Conservation (phyloP, 2,797 vertebrate genomes). For the Alosa sapidissima region DNA sequence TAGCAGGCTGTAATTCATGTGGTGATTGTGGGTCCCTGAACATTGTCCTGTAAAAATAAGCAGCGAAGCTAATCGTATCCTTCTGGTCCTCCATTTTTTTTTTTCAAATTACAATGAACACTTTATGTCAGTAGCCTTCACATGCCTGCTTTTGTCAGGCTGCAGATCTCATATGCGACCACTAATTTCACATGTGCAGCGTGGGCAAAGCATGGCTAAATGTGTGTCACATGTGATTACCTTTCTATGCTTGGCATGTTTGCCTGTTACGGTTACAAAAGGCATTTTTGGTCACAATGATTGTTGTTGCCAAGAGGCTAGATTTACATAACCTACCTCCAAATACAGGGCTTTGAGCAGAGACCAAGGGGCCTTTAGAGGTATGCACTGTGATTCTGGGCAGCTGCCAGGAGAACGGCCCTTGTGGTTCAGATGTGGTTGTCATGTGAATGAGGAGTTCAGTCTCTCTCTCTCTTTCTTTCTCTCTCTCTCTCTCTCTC, state of each 20-base stretch:
- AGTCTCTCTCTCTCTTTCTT: background rate
- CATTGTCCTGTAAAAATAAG: conserved; percentile 5
- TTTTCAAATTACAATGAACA: background rate
- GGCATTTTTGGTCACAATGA: background rate
- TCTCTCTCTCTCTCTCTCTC: too few relatives aligned
- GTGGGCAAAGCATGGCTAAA: background rate
- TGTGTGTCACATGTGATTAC: background rate
- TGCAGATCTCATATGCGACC: background rate
- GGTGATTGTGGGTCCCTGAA: background rate
- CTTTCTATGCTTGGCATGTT: background rate
- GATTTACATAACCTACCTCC: background rate
- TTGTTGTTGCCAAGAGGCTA: background rate
- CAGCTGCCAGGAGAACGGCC: background rate
- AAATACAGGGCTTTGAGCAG: background rate
- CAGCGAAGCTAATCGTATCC: background rate
- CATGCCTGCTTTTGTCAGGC: background rate
- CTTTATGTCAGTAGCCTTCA: background rate
- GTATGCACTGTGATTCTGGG: background rate
- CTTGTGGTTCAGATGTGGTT: background rate
- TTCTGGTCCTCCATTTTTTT: background rate
- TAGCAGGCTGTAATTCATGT: background rate
- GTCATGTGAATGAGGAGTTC: background rate
- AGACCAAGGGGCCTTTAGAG: background rate
- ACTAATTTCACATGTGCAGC: background rate
- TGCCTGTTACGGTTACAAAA: background rate